Evolutionary conservation across 2,797 vertebrate species (phyloP).

Genomic region (Psittacula derbiana): DNA sequence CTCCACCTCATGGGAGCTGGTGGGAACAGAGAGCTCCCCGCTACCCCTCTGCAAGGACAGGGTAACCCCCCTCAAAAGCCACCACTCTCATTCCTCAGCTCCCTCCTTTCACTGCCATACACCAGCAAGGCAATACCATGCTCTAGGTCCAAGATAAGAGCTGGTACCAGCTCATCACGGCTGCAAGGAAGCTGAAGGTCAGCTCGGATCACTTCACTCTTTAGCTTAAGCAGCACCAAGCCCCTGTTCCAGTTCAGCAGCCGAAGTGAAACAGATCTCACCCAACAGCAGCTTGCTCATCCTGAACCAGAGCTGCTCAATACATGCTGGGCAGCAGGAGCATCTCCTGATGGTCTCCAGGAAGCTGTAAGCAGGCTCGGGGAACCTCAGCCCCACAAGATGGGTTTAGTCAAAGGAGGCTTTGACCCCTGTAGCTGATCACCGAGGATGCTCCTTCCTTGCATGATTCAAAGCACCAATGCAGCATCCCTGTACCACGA

Average conservation of each 20-base stretch:
- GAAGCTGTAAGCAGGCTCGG: neutral
- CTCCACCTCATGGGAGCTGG: neutral
- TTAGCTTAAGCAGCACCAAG: neutral
- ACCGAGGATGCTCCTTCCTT: neutral
- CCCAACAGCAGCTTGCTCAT: neutral
- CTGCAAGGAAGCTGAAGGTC: neutral
- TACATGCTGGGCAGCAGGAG: neutral
- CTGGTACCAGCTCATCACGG: neutral
- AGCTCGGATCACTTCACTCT: accelerated
- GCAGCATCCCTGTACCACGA: neutral
- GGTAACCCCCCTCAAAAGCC: neutral
- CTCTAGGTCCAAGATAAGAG: neutral
- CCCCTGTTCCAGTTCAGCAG: neutral
- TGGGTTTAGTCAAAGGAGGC: neutral
- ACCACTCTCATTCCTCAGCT: neutral
- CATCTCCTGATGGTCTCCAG: accelerated
- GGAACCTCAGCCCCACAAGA: neutral
- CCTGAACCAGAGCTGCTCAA: neutral
- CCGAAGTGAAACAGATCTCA: neutral
- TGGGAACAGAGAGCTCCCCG: neutral
- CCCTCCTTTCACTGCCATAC: neutral
- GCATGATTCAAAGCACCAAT: neutral
- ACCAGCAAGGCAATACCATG: neutral
- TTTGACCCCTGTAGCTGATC: neutral
- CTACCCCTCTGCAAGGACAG: neutral